Base-by-base conservation (phyloP, 1,140 invertebrate species). In the Papilio machaon region DNA sequence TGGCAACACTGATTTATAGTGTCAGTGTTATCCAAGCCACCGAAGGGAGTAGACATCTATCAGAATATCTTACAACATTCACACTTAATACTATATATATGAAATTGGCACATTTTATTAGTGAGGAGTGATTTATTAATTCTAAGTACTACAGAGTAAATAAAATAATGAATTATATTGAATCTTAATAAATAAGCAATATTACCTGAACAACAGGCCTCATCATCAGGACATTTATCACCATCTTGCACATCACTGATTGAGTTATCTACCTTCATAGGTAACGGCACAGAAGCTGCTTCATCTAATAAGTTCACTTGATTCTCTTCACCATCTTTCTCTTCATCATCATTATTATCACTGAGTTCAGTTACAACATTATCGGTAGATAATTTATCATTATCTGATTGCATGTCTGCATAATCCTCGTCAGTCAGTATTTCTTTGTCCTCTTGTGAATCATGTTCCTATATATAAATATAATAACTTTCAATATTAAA, bases 371-470 rank as follows among this genome's bases (percentile, higher is more conserved):
- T 38, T n/a, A 23, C 23, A 7, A 38, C 46, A 17, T 64, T 60
- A 67, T 19, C 38, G 60, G 15, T 77, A 54, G 46, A 11, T 30
- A 23, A n/a, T 83, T 85, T 84, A 52, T 88, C 85, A 81, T 52
- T 67, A 46, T 90, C 88, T 35, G 84, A 87, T 80, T 86, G 88
- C 19, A 86, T 77, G 76, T 90, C 86, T 15, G 82, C 79, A 46
- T 82, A 84, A 49, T 94, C 91, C 17, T 94, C 90, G 78, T 91
- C 91, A 38, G 89, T 92, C 58, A 88, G 85, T 83, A 91, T 90
- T 81, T 90, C 90, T 79, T 79, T 83, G 70, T 92, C 91, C 15
- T 94, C 89, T 80, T 91, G 85, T 10, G 87, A 89, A 58, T 89
- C 89, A 82, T 86, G 85, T 64, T 81, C 84, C 88, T 89, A 76